Evolutionary conservation across 2,113 vertebrate species (phyloP), one percentile per base, ranked within the genome.

Genomic region (Trogon melanurus): DNA sequence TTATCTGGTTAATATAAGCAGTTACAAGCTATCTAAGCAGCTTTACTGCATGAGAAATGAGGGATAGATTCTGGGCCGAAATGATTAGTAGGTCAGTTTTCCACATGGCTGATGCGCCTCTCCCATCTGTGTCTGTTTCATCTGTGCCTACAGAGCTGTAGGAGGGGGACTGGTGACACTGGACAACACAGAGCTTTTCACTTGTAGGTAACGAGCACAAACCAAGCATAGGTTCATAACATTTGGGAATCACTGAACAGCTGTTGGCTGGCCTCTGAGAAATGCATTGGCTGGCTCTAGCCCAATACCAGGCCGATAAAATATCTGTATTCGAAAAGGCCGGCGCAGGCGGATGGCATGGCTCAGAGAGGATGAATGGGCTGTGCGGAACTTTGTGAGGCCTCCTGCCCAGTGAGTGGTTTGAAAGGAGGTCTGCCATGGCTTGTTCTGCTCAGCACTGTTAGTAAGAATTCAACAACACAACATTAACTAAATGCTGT

Each of bases 51-150:
- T 74, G 81, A 95, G 94, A 92, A 95, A 85, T 53, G 84, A 74
- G 53, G 1, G 54, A 32, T 72, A 58, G 74, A 72, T 87, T 87
- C 57, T 91, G 58, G 84, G 74, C 85, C 92, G 76, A 91, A 86
- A 91, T 86, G 17, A 92, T 96, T 89, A 95, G 51, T 89, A 92
- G 92, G 94, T 92, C 94, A 95, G 83, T 92, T 95, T 96, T 92
- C 78, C 91, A 75, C 88, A 36, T 48, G 83, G 83, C 44, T 85
- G 65, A 67, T 87, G 44, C 2, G 32, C 66, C 29, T 92, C 48
- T 92, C 91, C 41, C 57, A 25, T 95, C 89, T 93, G 79, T n/a
- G 4, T 79, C 64, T 92, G 83, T 79, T 93, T 92, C 75, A 87
- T 94, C 80, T 72, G 0, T 32, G 76, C 78, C 54, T 85, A 73